These are phyloP conservation scores for Melanotaenia nigrans DNA, from an alignment of 2,797 vertebrate genomes.

Conservation along the genomic window DNA sequence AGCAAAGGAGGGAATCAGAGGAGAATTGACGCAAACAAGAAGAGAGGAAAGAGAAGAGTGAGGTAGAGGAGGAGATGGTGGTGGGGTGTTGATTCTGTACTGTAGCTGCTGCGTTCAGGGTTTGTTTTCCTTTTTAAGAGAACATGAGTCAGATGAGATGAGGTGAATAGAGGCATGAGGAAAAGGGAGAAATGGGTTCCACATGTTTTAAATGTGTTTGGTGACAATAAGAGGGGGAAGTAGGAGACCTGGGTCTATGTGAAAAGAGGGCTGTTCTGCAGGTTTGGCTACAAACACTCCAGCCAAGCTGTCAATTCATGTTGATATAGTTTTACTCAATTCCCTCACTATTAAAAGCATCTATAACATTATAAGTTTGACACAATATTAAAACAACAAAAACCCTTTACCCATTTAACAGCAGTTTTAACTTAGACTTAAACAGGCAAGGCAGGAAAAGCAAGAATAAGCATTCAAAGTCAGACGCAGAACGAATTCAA, in stretches of 20 bases:
- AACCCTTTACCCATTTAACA: not conserved
- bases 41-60: conserved; percentile 63
- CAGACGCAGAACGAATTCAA: conserved; percentile 23
- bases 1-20: conserved; percentile 65
- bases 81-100: conserved; percentile 51
- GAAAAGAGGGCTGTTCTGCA: conserved; percentile 17
- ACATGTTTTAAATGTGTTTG: conserved; percentile 79
- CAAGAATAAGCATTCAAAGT: conserved; percentile 5
- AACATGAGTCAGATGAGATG: conserved; percentile 65
- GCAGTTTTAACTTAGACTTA: not conserved
- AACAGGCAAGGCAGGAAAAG: not conserved
- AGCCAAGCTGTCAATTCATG: conserved; percentile 13
- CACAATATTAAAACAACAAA: not conserved
- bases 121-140: conserved; percentile 50
- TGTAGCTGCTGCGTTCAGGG: conserved; percentile 61
- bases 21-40: conserved; percentile 72
- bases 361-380: not conserved
- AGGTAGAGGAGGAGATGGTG: conserved; percentile 26
- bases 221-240: conserved; percentile 42
- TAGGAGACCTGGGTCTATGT: conserved; percentile 16
- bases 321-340: conserved; percentile 22
- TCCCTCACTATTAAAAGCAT: conserved; percentile 13
- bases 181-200: conserved; percentile 79
- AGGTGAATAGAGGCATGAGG: conserved; percentile 55
- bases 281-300: conserved; percentile 13